Percentiles rank a stretch among this genome's conserved stretches.
These are phyloP conservation scores for Rhadina sibilatrix DNA, from an alignment of 2,113 vertebrate species.

Conservation along the genomic window DNA sequence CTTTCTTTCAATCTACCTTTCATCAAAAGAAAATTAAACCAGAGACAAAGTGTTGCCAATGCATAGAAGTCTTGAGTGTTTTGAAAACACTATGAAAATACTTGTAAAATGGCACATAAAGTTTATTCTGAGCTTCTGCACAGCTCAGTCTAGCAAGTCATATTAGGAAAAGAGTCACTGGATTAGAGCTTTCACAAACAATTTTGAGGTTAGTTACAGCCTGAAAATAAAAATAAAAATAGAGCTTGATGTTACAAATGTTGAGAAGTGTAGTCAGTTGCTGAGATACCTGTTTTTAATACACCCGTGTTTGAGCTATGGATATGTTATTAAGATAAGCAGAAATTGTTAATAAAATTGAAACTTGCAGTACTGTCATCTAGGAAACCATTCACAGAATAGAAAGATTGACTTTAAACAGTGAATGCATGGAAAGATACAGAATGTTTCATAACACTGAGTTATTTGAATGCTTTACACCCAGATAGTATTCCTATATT, in stretches of 20 bases:
- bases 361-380: slow-evolving; percentile 29
- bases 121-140: background rate
- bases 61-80: background rate
- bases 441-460: background rate
- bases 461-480: slow-evolving; percentile 11
- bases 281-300: slow-evolving; percentile 37
- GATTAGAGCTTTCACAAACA: background rate
- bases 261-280: slow-evolving; percentile 2
- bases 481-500: background rate
- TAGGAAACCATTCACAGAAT: slow-evolving; percentile 26
- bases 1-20: background rate
- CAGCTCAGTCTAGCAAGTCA: background rate
- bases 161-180: background rate
- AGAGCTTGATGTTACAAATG: background rate
- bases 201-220: background rate
- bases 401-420: slow-evolving; percentile 41
- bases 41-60: background rate
- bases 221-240: background rate
- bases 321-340: slow-evolving; percentile 41
- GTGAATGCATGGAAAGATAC: background rate
- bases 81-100: background rate
- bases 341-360: slow-evolving; percentile 55
- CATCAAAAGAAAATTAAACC: background rate
- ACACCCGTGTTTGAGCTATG: background rate
- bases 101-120: background rate